Conservation (phyloP, 2,888 invertebrate genomes). For the Eubasilissa splendida region DNA sequence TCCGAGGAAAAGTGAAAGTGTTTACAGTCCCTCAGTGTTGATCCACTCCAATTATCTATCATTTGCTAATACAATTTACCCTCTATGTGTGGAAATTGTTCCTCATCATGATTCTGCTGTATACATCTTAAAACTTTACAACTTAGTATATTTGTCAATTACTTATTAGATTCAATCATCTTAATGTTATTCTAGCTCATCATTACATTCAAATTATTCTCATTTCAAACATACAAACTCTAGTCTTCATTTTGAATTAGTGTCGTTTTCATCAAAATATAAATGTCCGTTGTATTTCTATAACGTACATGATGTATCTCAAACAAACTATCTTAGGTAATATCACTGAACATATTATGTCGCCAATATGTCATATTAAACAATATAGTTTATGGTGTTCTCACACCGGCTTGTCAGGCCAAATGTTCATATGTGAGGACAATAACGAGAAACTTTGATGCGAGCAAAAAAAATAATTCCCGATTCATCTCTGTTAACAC, state of each 20-base stretch:
- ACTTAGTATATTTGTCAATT: slow-evolving; percentile 45
- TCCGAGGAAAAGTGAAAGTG: neutral
- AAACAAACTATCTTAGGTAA: slow-evolving; percentile 54
- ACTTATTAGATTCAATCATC: slow-evolving; percentile 49
- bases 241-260: slow-evolving; percentile 56
- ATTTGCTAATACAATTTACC: slow-evolving; percentile 54
- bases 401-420: slow-evolving; percentile 41
- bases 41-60: slow-evolving; percentile 46
- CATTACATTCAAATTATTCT: slow-evolving; percentile 47
- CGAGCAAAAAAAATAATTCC: neutral
- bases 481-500: neutral
- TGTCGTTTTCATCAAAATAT: slow-evolving; percentile 56
- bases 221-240: slow-evolving; percentile 52
- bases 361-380: slow-evolving; percentile 54
- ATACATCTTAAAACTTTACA: slow-evolving; percentile 53
- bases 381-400: slow-evolving; percentile 56
- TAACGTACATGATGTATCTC: slow-evolving; percentile 49
- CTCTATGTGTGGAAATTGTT: slow-evolving; percentile 46
- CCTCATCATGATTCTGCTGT: slow-evolving; percentile 46
- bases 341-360: slow-evolving; percentile 57
- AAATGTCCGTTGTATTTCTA: slow-evolving; percentile 53
- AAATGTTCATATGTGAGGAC: slow-evolving; percentile 5
- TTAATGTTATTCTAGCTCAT: slow-evolving; percentile 54
- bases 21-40: neutral
- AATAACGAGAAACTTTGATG: slow-evolving; percentile 11